Evolutionary conservation across 2,888 invertebrate genomes (phyloP).

Genomic region (Acanthosepion esculentum): DNA sequence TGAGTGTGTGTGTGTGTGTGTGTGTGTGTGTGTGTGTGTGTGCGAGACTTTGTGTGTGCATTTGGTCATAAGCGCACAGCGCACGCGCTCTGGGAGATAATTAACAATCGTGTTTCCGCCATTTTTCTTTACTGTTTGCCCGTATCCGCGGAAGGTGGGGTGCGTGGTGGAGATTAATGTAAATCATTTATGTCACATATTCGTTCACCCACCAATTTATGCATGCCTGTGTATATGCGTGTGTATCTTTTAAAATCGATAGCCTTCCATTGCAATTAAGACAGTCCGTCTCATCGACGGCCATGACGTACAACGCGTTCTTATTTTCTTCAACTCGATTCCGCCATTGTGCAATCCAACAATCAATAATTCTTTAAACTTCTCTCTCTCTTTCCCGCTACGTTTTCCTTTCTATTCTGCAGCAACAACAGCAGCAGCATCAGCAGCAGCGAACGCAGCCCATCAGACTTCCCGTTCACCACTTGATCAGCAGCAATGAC

Average conservation of each 20-base stretch:
- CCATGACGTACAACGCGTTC: background rate
- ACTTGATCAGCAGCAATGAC: no score
- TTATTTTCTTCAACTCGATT: background rate
- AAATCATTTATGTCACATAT: background rate
- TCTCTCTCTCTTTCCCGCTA: no score
- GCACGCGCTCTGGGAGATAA: no score
- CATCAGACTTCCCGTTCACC: no score
- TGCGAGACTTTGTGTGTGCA: no score
- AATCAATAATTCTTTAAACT: background rate
- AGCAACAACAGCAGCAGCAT: no score
- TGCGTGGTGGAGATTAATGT: background rate
- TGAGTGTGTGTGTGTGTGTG: background rate
- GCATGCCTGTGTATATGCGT: background rate
- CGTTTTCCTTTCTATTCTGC: no score
- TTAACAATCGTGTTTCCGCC: no score
- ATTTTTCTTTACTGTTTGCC: background rate
- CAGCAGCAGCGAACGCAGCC: no score
- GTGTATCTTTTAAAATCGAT: background rate
- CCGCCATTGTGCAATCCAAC: background rate
- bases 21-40: background rate
- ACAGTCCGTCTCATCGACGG: background rate
- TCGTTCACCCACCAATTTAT: background rate
- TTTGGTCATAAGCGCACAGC: background rate
- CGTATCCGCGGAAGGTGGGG: background rate
- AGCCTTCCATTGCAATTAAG: background rate